Conservation (phyloP, 1,140 invertebrate genomes). For the Eriocheir sinensis region DNA sequence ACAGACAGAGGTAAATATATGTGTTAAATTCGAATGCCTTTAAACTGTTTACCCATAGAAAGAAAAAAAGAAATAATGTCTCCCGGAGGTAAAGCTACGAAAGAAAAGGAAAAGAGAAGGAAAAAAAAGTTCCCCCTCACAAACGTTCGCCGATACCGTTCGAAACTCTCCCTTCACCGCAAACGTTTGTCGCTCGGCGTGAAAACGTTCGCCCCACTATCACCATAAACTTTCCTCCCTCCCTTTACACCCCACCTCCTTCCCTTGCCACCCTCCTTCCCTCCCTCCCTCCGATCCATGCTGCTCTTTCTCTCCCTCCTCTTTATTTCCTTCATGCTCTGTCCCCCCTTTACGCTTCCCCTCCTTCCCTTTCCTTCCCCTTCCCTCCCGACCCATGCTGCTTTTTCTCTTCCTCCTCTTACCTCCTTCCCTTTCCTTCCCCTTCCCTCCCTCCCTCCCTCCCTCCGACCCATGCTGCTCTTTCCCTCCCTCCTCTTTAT, state of each 20-base stretch:
- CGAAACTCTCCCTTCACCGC: not conserved
- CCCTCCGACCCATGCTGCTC: not conserved
- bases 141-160: too few species aligned
- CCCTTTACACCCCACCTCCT: not conserved
- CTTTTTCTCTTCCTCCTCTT: not conserved
- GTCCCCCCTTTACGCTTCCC: not conserved
- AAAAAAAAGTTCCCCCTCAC: too few species aligned
- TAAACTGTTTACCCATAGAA: too few species aligned
- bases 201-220: too few species aligned
- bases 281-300: not conserved
- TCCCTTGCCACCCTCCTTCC: not conserved
- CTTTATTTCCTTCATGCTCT: not conserved
- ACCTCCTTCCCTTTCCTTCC: conserved; percentile 9
- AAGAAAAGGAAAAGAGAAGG: too few species aligned
- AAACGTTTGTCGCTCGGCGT: too few species aligned
- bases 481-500: not conserved
- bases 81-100: too few species aligned
- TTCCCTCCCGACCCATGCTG: not conserved
- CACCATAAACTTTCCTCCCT: not conserved
- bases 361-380: too few species aligned
- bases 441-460: not conserved
- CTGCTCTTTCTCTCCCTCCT: not conserved
- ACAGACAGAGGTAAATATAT: too few species aligned
- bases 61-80: too few species aligned
- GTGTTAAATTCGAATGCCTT: too few species aligned